Conservation (phyloP, 2,888 invertebrate species). For the Andrena hattorfiana region DNA sequence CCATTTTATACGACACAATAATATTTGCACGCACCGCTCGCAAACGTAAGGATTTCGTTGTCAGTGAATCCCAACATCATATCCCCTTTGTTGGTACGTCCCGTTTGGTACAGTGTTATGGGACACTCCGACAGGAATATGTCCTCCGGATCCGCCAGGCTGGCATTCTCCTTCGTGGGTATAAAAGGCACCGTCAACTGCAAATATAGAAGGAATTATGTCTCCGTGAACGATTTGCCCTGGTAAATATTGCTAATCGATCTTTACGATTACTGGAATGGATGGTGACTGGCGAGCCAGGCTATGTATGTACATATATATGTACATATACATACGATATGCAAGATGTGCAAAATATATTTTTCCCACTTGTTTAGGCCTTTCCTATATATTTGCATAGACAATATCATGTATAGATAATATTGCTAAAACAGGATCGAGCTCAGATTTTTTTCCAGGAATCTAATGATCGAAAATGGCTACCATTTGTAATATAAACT, state of each 20-base stretch:
- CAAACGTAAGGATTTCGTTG: constrained; percentile 77
- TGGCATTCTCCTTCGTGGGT: constrained; percentile 81
- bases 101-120: constrained; percentile 82
- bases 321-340: too few species aligned
- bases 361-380: too few species aligned
- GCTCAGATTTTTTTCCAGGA: too few species aligned
- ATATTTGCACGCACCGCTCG: not conserved
- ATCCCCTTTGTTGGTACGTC: constrained; percentile 86
- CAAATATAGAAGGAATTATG: not conserved
- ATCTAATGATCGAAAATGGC: too few species aligned
- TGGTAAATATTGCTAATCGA: not conserved
- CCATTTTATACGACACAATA: not conserved
- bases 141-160: constrained; percentile 69
- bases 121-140: constrained; percentile 85
- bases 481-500: too few species aligned
- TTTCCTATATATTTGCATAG: too few species aligned
- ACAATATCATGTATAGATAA: too few species aligned
- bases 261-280: not conserved
- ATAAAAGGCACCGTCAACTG: constrained; percentile 77
- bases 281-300: too few species aligned
- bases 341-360: too few species aligned
- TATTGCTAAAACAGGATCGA: too few species aligned
- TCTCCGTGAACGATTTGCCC: not conserved
- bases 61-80: constrained; percentile 86
- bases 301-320: too few species aligned